Evolutionary conservation across 2,797 vertebrate genomes (phyloP), one percentile per base, ranked within the genome.

Genomic region (Falco cherrug): DNA sequence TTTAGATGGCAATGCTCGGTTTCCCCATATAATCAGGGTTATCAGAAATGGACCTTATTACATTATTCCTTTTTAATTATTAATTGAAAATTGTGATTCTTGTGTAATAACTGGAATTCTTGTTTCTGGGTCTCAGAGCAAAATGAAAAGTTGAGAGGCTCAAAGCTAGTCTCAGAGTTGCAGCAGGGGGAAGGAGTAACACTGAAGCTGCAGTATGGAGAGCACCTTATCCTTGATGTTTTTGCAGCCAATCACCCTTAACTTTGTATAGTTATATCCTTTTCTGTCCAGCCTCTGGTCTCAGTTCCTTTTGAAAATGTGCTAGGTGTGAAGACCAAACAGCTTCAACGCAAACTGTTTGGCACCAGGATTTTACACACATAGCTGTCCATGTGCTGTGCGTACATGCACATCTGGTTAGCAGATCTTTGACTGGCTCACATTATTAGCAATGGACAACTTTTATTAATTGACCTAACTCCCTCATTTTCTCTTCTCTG

Each of bases 101-200:
- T 0, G 0, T 47, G 11, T 69, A 47, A n/a, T 67, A 53, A 65
- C 41, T 61, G 21, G 11, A 79, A 8, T 61, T 87, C 50, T 6
- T n/a, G 56, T 81, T 78, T 20, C 22, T 81, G 1, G 0, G 6
- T 75, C 41, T 86, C 50, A 88, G 43, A 87, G 33, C 8, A 39
- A 73, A 90, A 63, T 11, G 20, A 11, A 53, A 84, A 51, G 9
- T 6, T 29, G 33, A 81, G 31, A 84, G 26, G 24, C 43, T 76
- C 54, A 68, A n/a, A 83, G 20, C 11, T 57, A 43, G 22, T 35
- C 69, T 63, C 29, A 41, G 25, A 60, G 21, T 48, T 85, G 43
- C 48, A 54, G 24, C 33, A 9, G 2, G 5, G 50, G 47, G 41
- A 90, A 33, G 13, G 13, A 3, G 14, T 70, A 65, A 51, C 33